Base-by-base conservation (phyloP, 2,888 invertebrate genomes). In the Cerastis rubricosa region DNA sequence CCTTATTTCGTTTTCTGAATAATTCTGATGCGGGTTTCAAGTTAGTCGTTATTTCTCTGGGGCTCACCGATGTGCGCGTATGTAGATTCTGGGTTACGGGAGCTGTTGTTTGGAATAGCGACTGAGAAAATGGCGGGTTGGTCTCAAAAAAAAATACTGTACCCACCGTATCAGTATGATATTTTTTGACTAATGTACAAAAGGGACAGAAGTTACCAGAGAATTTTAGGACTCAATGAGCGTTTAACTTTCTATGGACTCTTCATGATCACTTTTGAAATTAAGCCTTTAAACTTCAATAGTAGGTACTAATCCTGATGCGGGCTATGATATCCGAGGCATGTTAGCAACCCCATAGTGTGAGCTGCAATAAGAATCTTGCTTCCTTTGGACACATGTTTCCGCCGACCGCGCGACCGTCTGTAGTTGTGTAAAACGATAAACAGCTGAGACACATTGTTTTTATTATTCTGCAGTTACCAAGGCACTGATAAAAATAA, bases 321-420 rank as follows among this genome's bases (percentile, higher is more conserved):
- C 35, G 1, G 11, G 17, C 29, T 25, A 22, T 57, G 25, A 59
- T 57, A 68, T 49, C 67, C 57, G 14, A 61, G 45, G 49, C 57
- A 72, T 47, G 25, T 81, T 85, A 85, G 40, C 81, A 82, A 68
- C 64, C 9, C 3, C 29, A 47, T 49, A 57, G 70, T 67, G 63
- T 69, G 85, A 59, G 40, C n/a, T 68, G 43, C 66, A 73, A 82
- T 82, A 70, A 64, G 72, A 81, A 67, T n/a, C 43, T 40, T 47
- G 51, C n/a, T 76, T 85, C 83, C 51, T 72, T 70, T 66, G 57
- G 40, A 57, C 77, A 69, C 66, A 61, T 75, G 85, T 82, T 66
- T 72, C 61, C 71, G 51, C 14, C 49, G 43, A 14, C 25, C 25
- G 47, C 54, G 12, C 49, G 43, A 14, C 25, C 25, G 47, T 61